phyloP scores from a whole-genome alignment of 1,140 invertebrate species.

The Megathymus violae region DNA sequence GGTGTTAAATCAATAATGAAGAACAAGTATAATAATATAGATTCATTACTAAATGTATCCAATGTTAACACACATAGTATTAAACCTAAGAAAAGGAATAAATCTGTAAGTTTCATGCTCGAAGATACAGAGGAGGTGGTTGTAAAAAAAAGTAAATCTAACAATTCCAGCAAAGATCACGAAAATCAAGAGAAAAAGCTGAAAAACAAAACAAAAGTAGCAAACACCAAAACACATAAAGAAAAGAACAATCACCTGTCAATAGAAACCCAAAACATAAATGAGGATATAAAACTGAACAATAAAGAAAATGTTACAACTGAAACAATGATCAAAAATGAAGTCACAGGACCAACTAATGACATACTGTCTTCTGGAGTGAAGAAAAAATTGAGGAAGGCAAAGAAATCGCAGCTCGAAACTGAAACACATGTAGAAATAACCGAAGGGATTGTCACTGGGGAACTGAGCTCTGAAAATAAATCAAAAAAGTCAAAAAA shows the following conservation, averaged over 20 bases:
- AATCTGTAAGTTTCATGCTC: slow-evolving; percentile 73
- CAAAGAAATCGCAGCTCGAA: not conserved
- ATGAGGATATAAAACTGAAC: not conserved
- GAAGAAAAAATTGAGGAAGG: slow-evolving; percentile 26
- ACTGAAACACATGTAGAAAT: slow-evolving; percentile 3
- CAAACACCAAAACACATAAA: not conserved
- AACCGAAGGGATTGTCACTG: slow-evolving; percentile 26
- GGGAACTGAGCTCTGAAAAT: slow-evolving; percentile 31
- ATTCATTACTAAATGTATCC: slow-evolving; percentile 28
- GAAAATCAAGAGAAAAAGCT: slow-evolving; percentile 39
- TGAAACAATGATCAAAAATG: slow-evolving; percentile 28
- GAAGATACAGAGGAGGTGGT: slow-evolving; percentile 61
- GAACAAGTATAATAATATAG: slow-evolving; percentile 17
- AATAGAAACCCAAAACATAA: slow-evolving; percentile 8
- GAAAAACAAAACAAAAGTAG: slow-evolving; percentile 21
- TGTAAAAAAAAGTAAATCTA: slow-evolving; percentile 64
- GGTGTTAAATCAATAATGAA: slow-evolving; percentile 48
- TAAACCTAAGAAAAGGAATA: slow-evolving; percentile 71
- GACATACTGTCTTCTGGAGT: slow-evolving; percentile 25
- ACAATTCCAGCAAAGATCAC: slow-evolving; percentile 40
- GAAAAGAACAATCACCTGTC: not conserved
- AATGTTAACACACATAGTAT: slow-evolving; percentile 20
- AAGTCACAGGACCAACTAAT: slow-evolving; percentile 14
- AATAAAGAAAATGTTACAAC: not conserved
- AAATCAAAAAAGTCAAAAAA: slow-evolving; percentile 55